Evolutionary conservation across 2,888 invertebrate species (phyloP).

Genomic region (Synergus laeviventris): DNA sequence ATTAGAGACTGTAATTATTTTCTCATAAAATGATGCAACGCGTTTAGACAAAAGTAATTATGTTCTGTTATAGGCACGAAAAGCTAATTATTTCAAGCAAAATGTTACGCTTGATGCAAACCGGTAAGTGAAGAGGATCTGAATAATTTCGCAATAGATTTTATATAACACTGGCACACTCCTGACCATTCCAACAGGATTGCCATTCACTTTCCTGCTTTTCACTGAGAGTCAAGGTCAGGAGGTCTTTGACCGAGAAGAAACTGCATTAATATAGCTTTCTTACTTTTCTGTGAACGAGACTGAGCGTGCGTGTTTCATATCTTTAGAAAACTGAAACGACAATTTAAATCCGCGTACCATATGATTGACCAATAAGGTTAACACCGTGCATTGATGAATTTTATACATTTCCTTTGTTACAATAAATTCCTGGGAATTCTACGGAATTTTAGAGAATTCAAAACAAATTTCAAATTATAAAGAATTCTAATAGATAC

Average conservation of each 20-base stretch:
- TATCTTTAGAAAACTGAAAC: no score
- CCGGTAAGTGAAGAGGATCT: slow-evolving; percentile 1
- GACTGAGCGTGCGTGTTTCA: no score
- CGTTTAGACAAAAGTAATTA: not conserved
- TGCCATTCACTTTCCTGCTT: slow-evolving; percentile 40
- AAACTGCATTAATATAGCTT: not conserved
- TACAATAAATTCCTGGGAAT: no score
- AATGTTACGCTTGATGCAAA: not conserved
- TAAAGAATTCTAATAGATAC: no score
- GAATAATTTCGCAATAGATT: slow-evolving; percentile 16
- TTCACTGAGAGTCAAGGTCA: slow-evolving; percentile 19
- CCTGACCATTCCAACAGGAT: slow-evolving; percentile 2
- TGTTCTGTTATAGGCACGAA: not conserved
- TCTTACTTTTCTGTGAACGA: not conserved
- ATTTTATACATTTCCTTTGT: no score
- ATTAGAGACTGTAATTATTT: not conserved
- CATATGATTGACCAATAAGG: no score
- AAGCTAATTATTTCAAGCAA: not conserved
- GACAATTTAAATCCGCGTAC: no score
- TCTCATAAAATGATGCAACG: not conserved
- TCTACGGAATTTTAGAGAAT: no score
- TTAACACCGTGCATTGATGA: no score
- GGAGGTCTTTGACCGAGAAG: slow-evolving; percentile 39
- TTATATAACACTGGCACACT: slow-evolving; percentile 32
- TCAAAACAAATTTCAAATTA: no score